phyloP scores from a whole-genome alignment of 2,888 invertebrate genomes.

The Eulithis prunata region DNA sequence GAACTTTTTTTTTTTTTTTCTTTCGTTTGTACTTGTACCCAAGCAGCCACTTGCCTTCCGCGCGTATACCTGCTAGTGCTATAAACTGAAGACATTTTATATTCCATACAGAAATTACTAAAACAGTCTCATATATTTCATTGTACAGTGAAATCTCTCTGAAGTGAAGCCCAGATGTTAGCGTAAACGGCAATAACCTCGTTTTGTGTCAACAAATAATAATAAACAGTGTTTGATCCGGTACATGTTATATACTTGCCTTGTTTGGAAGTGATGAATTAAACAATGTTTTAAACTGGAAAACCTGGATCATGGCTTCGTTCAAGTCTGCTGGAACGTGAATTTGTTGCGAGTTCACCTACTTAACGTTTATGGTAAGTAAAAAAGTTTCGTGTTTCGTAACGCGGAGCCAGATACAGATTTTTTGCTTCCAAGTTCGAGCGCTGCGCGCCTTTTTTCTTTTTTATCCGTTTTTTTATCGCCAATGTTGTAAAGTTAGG shows the following conservation, averaged over 20 bases:
- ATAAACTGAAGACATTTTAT: constrained; percentile 34
- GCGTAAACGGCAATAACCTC: constrained; percentile 71
- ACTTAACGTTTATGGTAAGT: constrained; percentile 82
- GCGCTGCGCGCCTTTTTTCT: constrained; percentile 50
- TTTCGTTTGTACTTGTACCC: constrained; percentile 61
- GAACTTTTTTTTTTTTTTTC: constrained; percentile 70
- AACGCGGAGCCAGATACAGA: constrained; percentile 59
- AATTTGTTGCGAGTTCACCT: constrained; percentile 74
- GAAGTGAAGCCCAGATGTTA: constrained; percentile 71
- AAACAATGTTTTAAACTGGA: constrained; percentile 76
- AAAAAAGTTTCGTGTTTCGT: constrained; percentile 78
- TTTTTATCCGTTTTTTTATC: constrained; percentile 29
- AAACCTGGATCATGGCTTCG: constrained; percentile 69
- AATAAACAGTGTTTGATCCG: constrained; percentile 73
- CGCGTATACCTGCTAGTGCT: constrained; percentile 68
- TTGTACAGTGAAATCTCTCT: constrained; percentile 68
- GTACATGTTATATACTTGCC: constrained; percentile 64
- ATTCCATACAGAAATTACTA: background rate
- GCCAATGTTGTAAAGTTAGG: constrained; percentile 23
- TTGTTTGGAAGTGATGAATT: constrained; percentile 72
- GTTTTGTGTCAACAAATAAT: constrained; percentile 79
- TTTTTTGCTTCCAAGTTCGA: constrained; percentile 40
- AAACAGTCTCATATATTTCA: background rate
- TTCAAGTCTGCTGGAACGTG: constrained; percentile 61
- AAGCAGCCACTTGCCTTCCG: constrained; percentile 62